Base-by-base conservation (phyloP, 2,113 vertebrate species). In the Spilogale gracilis region DNA sequence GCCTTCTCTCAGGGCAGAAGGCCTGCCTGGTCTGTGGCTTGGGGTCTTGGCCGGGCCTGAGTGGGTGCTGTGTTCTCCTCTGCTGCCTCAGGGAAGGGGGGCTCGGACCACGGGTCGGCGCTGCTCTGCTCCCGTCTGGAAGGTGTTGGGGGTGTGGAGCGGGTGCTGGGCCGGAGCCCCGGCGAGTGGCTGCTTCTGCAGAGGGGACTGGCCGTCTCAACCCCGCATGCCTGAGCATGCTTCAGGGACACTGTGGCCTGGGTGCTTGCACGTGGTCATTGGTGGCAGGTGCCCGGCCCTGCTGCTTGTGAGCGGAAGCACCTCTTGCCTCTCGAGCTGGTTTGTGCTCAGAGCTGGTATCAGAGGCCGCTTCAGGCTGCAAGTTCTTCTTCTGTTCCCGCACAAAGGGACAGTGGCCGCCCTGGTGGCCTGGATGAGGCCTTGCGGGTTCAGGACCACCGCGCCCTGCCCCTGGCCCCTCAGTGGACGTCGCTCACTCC, bases 61-160 rank as follows among this genome's bases (percentile, higher is more conserved):
- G 2, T 60, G 27, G 11, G 9, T 1, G 23, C 45, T 2, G 0
- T 8, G 6, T 61, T 21, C 54, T 63, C 58, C 2, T 0, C 79
- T 25, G 50, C 12, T 1, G 0, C 52, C 25, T 7, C 3, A 2
- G 60, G 11, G 4, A 1, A 1, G 16, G 7, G 18, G 38, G 14
- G 43, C 20, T 16, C 50, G 87, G 65, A 5, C 32, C 50, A 2
- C 1, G 2, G 32, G 17, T 45, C 45, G 25, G 61, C 1, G 0
- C 71, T 27, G 13, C 56, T 82, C 14, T 45, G 54, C 8, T 52
- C 76, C 38, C 14, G 1, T 17, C 50, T 18, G 48, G 11, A 38
- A 38, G 84, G 23, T 7, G 14, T 25, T 0, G 16, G 88, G 56
- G 9, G 1, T 1, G 12, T 8, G 88, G 9, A 17, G 30, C 6